Base-by-base conservation (phyloP, 2,888 invertebrate species). In the Smittia aterrima region DNA sequence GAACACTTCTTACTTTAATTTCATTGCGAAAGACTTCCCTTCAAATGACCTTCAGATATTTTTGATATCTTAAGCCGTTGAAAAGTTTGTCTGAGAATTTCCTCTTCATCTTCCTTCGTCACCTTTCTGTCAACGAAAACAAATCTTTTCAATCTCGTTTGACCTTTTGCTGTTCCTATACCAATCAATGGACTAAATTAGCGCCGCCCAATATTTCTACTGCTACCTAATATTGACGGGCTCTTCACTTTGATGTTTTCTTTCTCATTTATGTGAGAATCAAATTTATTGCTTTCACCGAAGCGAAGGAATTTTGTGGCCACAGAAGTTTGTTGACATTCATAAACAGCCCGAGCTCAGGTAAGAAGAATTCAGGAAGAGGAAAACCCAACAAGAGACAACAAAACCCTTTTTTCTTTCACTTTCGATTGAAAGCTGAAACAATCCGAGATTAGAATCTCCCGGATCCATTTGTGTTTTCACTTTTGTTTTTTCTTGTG, bases 391-490 rank as follows among this genome's bases (percentile, higher is more conserved):
- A 47, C 11, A n/a, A 47, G 16, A 47, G 11, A 2, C 47, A 16
- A 47, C n/a, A 47, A 47, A n/a, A n/a, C 47, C 47, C 9, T 38
- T 47, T 58, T 58, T 58, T 58, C 20, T 18, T 9, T 58, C 22
- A 58, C 18, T 58, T 58, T 20, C 9, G 2, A n/a, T 20, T 7
- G 20, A 20, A 18, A 58, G 20, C 58, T 58, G 22, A 58, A 18
- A 18, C 58, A 18, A 58, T 58, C 58, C 18, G 3, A 22, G 22
- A 20, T 16, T 47, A 47, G 11, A 47, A 47, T 16, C n/a, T 16
- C n/a, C 18, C 7, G n/a, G 53, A 58, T 58, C 58, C 58, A 58
- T 58, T 58, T 58, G n/a, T 13, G 58, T 18, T 58, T 18, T 22
- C 47, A 47, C 22, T 58, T 58, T 58, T 18, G 3, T 18, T 58